These are phyloP conservation scores for Coleophora flavipennella DNA, from an alignment of 2,888 invertebrate species.

Conservation along the genomic window DNA sequence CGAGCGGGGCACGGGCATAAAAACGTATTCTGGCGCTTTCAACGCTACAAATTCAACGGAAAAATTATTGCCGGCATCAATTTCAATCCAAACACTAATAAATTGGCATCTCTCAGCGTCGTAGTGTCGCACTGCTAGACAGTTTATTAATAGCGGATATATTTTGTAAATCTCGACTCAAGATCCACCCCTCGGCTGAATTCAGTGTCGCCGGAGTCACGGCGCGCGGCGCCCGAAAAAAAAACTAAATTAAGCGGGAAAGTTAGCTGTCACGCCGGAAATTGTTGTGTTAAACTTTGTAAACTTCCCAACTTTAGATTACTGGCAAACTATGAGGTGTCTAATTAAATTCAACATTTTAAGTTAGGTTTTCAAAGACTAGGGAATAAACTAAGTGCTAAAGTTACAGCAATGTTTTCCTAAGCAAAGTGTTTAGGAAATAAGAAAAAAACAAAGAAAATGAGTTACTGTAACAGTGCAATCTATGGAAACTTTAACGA, in stretches of 20 bases:
- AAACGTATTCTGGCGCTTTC: slow-evolving; percentile 53
- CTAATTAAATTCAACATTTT: not conserved
- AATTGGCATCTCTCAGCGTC: slow-evolving; percentile 66
- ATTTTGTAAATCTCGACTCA: slow-evolving; percentile 59
- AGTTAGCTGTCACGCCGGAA: slow-evolving; percentile 21
- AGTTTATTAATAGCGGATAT: slow-evolving; percentile 64
- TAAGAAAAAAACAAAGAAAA: slow-evolving; percentile 11
- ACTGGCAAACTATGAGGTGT: not conserved
- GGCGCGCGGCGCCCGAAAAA: slow-evolving; percentile 54
- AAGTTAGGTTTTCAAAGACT: too few species aligned
- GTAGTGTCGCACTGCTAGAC: slow-evolving; percentile 43
- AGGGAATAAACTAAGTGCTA: too few species aligned
- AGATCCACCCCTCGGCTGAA: slow-evolving; percentile 52
- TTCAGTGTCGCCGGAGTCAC: slow-evolving; percentile 53
- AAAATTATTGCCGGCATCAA: slow-evolving; percentile 66
- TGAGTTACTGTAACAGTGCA: slow-evolving; percentile 50
- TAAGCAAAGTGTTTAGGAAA: not conserved
- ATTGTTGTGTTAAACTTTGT: too few species aligned
- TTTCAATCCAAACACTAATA: slow-evolving; percentile 71
- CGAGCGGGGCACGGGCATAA: slow-evolving; percentile 47
- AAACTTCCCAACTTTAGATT: not conserved
- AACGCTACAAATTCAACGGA: slow-evolving; percentile 61
- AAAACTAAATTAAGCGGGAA: slow-evolving; percentile 29
- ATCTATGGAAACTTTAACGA: slow-evolving; percentile 32
- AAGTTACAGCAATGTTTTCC: not conserved